Evolutionary conservation across 2,888 invertebrate species (phyloP).

Genomic region (Tetragonisca angustula): DNA sequence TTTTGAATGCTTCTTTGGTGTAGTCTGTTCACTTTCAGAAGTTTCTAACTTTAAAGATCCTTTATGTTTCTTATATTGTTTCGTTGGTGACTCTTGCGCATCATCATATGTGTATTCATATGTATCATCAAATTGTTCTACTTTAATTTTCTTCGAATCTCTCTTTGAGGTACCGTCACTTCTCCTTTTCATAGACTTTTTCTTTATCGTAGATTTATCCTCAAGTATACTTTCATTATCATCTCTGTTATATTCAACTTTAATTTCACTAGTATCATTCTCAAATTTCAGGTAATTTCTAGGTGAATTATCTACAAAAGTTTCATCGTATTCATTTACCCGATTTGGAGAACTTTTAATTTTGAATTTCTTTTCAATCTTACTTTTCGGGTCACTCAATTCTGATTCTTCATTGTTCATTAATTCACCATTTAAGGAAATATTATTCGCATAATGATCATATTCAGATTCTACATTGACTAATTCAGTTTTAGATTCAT

Average conservation of each 20-base stretch:
- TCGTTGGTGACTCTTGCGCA: constrained; percentile 22
- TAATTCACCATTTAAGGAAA: constrained; percentile 12
- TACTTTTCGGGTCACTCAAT: constrained; percentile 6
- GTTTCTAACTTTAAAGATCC: background rate
- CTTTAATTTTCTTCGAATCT: constrained; percentile 37
- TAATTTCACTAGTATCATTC: background rate
- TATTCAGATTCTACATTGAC: background rate
- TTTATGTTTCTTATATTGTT: constrained; percentile 28
- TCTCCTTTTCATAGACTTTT: no score
- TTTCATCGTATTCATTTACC: constrained; percentile 9
- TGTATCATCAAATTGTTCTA: constrained; percentile 3
- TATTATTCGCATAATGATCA: background rate
- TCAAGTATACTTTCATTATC: background rate
- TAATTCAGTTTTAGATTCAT: constrained; percentile 5
- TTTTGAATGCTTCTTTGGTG: background rate
- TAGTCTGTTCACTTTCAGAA: background rate
- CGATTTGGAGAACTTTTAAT: constrained; percentile 9
- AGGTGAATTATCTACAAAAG: background rate
- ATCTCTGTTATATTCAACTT: background rate
- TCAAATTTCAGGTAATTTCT: background rate
- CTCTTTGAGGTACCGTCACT: constrained; percentile 3
- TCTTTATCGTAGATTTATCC: constrained; percentile 11
- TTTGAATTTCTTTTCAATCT: constrained; percentile 1
- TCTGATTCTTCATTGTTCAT: background rate
- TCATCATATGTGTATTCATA: background rate